phyloP scores from a whole-genome alignment of 2,113 vertebrate species.

The Bombycilla garrulus region DNA sequence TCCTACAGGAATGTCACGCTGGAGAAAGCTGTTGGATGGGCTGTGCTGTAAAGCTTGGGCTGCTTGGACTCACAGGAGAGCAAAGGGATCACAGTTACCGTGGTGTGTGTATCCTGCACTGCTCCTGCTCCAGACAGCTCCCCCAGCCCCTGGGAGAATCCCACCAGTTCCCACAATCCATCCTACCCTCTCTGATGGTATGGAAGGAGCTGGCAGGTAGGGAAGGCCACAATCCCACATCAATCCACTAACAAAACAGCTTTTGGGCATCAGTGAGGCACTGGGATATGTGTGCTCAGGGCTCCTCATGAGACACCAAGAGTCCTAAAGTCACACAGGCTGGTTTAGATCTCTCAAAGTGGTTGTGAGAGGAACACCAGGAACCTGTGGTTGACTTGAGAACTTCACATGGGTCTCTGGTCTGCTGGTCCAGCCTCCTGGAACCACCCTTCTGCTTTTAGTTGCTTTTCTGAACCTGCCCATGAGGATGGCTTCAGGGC shows the following conservation, averaged over 20 bases:
- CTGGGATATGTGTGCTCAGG: not conserved
- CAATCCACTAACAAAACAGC: not conserved
- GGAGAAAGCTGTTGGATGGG: not conserved
- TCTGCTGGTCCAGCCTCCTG: not conserved
- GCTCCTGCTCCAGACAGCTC: not conserved
- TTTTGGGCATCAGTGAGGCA: not conserved
- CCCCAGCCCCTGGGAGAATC: not conserved
- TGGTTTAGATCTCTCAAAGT: not conserved
- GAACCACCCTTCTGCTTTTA: not conserved
- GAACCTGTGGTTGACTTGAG: not conserved
- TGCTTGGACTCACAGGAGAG: not conserved
- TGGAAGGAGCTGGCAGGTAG: not conserved
- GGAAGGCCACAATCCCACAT: not conserved
- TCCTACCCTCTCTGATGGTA: not conserved
- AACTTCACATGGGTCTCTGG: not conserved
- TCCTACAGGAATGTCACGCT: not conserved
- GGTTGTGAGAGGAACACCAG: not conserved
- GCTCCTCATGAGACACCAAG: not conserved
- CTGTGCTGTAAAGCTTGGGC: not conserved
- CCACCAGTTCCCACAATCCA: not conserved
- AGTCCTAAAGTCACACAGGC: not conserved
- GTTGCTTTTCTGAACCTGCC: not conserved
- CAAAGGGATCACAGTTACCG: fast-evolving
- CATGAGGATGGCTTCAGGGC: not conserved
- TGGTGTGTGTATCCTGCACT: fast-evolving